Base-by-base conservation (phyloP, 2,888 invertebrate species). In the Cerastis leucographa region DNA sequence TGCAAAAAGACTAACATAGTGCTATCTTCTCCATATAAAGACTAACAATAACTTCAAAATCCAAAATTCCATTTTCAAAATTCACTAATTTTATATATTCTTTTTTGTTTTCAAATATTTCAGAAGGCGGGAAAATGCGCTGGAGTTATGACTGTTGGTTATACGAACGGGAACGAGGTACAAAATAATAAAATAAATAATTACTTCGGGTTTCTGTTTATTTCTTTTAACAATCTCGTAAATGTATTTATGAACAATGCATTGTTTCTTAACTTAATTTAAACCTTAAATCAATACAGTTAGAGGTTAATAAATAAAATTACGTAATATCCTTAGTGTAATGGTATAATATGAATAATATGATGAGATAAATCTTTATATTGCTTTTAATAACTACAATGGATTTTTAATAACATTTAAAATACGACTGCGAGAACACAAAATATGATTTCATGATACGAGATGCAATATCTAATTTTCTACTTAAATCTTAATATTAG, bases 41-140 rank as follows among this genome's bases (percentile, higher is more conserved):
- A 78, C 61, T 79, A 75, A 82, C 46, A 35, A 25, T 35, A 51
- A n/a, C n/a, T n/a, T n/a, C 14, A 2, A 35, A 65, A 44, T 72
- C 17, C 1, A 44, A 11, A 9, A 44, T 35, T 59, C 1, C 17
- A 35, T 14, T 42, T 44, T 46, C 11, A 12, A 54, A 51, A 0
- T 81, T 29, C 35, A 44, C 14, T 19, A 17, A 70, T 67, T 67
- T 73, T 12, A 56, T 59, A 22, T 59, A n/a, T 19, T 51, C 61
- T 81, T 1, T 80, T 71, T 75, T 72, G 12, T 76, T 83, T 85
- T 81, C 42, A 11, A 40, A 64, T 25, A 73, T 89, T 88, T 7
- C 88, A 88, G 88, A 80, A 81, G 84, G 79, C 72, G 88, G 11
- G 85, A 88, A 44, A 84, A 85, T 66, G 78, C 77, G 17, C 25